Conservation (phyloP, 2,888 invertebrate species). For the Volucella inflata region DNA sequence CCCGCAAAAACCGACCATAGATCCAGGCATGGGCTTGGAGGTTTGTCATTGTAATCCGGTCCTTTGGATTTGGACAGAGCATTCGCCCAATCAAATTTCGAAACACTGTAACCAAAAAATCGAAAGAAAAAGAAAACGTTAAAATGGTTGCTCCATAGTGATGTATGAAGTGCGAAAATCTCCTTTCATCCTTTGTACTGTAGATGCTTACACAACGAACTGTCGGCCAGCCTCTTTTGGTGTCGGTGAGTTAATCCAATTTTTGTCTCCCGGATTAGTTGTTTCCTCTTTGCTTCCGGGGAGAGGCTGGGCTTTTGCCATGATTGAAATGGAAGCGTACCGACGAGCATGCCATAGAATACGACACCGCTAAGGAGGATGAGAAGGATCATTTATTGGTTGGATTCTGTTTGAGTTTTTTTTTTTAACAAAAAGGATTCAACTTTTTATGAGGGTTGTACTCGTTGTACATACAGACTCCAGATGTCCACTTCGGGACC, state of each 20-base stretch:
- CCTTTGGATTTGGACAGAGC: slow-evolving; percentile 75
- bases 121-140: slow-evolving; percentile 22
- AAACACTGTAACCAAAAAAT: slow-evolving; percentile 69
- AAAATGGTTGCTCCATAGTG: slow-evolving; percentile 4
- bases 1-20: slow-evolving; percentile 68
- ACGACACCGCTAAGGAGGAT: slow-evolving; percentile 87
- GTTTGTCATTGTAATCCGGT: slow-evolving; percentile 75
- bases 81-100: slow-evolving; percentile 76
- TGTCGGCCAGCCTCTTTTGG: slow-evolving; percentile 82
- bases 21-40: slow-evolving; percentile 77
- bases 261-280: slow-evolving; percentile 87
- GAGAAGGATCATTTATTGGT: slow-evolving; percentile 56
- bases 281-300: slow-evolving; percentile 85
- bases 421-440: slow-evolving; percentile 25
- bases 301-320: slow-evolving; percentile 82
- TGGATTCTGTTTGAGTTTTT: slow-evolving; percentile 14
- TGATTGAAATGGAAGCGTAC: slow-evolving; percentile 88
- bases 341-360: slow-evolving; percentile 90
- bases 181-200: slow-evolving; percentile 25
- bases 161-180: slow-evolving; percentile 21
- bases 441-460: slow-evolving; percentile 37
- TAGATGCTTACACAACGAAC: slow-evolving; percentile 67
- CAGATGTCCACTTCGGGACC: slow-evolving; percentile 91
- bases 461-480: slow-evolving; percentile 86
- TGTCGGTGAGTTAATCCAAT: slow-evolving; percentile 87